Conservation (phyloP, 2,797 vertebrate genomes). For the Ambastaia sidthimunki region DNA sequence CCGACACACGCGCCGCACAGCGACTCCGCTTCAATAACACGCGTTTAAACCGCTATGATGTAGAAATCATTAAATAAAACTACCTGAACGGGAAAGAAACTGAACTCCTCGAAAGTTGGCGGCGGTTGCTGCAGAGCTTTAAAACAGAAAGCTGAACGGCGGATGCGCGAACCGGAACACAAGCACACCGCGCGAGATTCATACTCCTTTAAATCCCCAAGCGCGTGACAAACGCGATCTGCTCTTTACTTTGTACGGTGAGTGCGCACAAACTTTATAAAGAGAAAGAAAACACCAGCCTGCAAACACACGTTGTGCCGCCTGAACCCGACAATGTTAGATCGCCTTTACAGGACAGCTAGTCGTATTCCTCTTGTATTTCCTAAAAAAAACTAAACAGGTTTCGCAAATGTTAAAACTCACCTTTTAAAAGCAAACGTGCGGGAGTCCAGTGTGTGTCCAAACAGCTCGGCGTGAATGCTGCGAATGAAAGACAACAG, state of each 20-base stretch:
- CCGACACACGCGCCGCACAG: not conserved
- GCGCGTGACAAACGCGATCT: slow-evolving; percentile 18
- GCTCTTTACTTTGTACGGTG: not conserved
- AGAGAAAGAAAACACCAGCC: too few species aligned
- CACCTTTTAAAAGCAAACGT: slow-evolving; percentile 19
- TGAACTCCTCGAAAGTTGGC: slow-evolving; percentile 5
- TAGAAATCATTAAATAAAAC: not conserved
- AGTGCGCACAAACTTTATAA: too few species aligned
- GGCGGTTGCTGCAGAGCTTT: slow-evolving; percentile 36
- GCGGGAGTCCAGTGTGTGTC: slow-evolving; percentile 59
- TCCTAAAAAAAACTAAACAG: not conserved
- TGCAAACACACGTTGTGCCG: too few species aligned
- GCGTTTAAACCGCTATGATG: not conserved
- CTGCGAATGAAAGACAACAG: slow-evolving; percentile 75
- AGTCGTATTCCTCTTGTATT: too few species aligned
- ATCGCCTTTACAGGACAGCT: not conserved
- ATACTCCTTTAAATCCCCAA: slow-evolving; percentile 51
- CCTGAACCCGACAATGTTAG: too few species aligned
- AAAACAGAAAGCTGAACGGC: slow-evolving; percentile 23
- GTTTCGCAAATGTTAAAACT: slow-evolving; percentile 52
- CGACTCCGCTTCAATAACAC: not conserved
- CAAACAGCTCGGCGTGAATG: slow-evolving; percentile 63
- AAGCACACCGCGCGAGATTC: slow-evolving; percentile 34
- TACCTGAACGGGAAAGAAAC: not conserved
- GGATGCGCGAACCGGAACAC: slow-evolving; percentile 47